Percentiles rank a stretch among this genome's conserved stretches.
These are phyloP conservation scores for Numenius arquata DNA, from an alignment of 2,113 vertebrate species.

Conservation along the genomic window DNA sequence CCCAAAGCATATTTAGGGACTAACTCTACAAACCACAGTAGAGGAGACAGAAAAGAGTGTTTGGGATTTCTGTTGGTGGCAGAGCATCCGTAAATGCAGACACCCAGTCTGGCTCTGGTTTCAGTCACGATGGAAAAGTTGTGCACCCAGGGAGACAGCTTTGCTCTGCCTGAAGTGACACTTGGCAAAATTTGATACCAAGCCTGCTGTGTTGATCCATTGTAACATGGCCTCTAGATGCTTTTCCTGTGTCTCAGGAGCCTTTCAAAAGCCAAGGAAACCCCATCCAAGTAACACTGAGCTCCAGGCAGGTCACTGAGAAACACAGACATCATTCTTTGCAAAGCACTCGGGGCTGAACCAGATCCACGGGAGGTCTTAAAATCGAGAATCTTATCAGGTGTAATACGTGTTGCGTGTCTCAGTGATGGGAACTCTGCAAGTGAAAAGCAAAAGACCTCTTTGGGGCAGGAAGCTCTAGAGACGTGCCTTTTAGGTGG, in stretches of 20 bases:
- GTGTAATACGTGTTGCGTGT: fast-evolving
- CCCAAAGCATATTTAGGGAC: neutral
- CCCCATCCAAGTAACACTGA: neutral
- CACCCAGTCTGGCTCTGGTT: neutral
- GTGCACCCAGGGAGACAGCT: neutral
- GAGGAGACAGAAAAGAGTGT: neutral
- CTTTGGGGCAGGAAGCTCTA: neutral
- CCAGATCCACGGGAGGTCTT: neutral
- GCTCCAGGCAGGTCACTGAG: neutral
- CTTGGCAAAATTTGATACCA: neutral
- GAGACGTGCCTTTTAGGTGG: neutral
- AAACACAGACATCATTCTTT: neutral
- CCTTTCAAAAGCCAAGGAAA: neutral
- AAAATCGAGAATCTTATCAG: neutral
- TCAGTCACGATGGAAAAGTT: neutral
- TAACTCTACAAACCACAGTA: neutral
- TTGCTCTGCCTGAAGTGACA: neutral
- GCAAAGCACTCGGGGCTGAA: neutral
- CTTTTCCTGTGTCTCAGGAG: neutral
- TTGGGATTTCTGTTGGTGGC: neutral
- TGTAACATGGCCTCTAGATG: neutral
- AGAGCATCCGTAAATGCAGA: neutral
- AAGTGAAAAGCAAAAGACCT: neutral
- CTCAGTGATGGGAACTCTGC: neutral
- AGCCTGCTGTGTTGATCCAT: neutral